Evolutionary conservation across 2,797 vertebrate species (phyloP), one percentile per base, ranked within the genome.

Genomic region (Anguilla obscura): DNA sequence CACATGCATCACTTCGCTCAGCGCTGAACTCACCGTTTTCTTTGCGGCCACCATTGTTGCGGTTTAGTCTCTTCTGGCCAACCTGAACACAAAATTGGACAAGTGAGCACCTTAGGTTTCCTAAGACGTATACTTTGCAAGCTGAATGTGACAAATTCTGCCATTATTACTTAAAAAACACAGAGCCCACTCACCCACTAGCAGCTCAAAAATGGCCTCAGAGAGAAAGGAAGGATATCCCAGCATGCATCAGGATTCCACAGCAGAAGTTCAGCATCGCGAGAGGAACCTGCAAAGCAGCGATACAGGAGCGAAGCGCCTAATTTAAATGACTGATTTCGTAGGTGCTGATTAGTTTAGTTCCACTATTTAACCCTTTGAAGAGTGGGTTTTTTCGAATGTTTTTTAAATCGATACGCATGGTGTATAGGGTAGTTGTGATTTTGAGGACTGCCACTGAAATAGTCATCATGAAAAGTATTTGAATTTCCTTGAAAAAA

Each of bases 21-120:
- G 50, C 0, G 9, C 16, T 86, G 0, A 40, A 95, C 98, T 98
- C 96, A 99, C 98, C 97, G 98, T 98, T 90, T 99, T 99, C 96
- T 99, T 99, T 84, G 98, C 97, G 92, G 98, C 98, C 96, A 99
- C 98, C 98, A 99, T 99, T 95, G 94, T 96, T 94, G 93, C 93
- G 92, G 95, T 90, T 93, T 93, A 93, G 89, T 96, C 94, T 93
- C 92, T 91, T 92, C 85, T 89, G 93, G 95, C 95, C 94, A 94
- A 96, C 97, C 98, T 95, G 84, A 89, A 94, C 79, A 1, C 87
- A 0, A 92, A 90, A 45, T 69, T 8, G 1, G 40, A 82, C 21
- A 82, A 36, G 21, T 71, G 24, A 60, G 85, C 56, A 36, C 48
- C 10, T 89, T 85, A 24, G 3, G 83, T 84, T 54, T 56, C 7